Conservation (phyloP, 2,113 vertebrate species). For the Aplodontia rufa region DNA sequence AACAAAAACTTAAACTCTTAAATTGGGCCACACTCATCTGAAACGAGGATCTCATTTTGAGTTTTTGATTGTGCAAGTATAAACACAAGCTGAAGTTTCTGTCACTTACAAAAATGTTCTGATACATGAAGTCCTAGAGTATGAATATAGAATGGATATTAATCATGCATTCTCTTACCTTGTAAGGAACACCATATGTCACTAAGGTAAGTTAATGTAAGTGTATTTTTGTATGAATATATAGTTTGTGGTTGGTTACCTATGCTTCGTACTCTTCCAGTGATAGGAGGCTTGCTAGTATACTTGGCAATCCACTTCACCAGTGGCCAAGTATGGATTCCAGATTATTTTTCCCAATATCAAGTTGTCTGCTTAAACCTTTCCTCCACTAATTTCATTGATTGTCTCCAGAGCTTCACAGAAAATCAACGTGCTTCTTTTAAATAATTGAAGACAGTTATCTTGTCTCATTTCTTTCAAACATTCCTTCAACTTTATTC, state of each 20-base stretch:
- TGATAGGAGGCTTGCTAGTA: background rate
- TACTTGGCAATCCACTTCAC: background rate
- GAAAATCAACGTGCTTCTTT: slow-evolving; percentile 12
- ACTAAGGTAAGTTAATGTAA: background rate
- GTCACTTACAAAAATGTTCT: background rate
- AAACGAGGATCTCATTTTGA: background rate
- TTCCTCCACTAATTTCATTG: background rate
- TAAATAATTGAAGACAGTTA: slow-evolving; percentile 37
- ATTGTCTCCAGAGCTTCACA: slow-evolving; percentile 1
- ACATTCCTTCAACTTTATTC: slow-evolving; percentile 4
- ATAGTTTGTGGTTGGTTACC: background rate
- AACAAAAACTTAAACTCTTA: background rate
- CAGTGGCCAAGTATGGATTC: background rate
- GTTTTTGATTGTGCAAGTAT: background rate
- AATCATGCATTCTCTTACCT: background rate
- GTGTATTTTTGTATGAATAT: background rate
- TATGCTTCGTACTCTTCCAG: background rate
- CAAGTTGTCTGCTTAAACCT: background rate
- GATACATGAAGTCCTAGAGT: background rate
- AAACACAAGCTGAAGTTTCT: background rate
- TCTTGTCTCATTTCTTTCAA: slow-evolving; percentile 60
- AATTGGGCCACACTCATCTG: background rate
- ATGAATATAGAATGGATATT: background rate
- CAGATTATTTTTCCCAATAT: background rate
- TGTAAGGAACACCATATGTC: background rate